A percentile compares a stretch with the other conserved stretches of the same genome.
Evolutionary conservation across 2,888 invertebrate species (phyloP).

Genomic region (Lasius fuliginosus): DNA sequence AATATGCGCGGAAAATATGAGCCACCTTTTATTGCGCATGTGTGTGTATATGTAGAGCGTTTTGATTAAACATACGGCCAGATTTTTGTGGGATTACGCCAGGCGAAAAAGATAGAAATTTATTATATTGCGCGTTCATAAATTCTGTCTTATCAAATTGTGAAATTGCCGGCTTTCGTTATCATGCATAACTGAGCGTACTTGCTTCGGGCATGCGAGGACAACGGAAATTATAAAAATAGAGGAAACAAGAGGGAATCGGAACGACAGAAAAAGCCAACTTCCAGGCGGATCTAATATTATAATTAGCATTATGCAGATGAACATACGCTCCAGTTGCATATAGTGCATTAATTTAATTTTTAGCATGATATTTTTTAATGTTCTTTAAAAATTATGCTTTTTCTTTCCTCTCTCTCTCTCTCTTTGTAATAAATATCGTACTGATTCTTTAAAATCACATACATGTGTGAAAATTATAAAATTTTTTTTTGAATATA

Average conservation of each 20-base stretch:
- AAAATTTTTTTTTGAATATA: neutral
- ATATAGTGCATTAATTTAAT: constrained; percentile 32
- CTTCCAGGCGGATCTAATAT: constrained; percentile 26
- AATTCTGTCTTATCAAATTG: constrained; percentile 54
- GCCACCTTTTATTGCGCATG: constrained; percentile 25
- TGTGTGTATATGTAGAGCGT: neutral
- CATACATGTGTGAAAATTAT: neutral
- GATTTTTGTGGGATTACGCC: constrained; percentile 39
- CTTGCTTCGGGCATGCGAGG: constrained; percentile 20
- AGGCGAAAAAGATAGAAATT: constrained; percentile 34
- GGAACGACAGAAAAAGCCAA: neutral
- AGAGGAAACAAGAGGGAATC: constrained; percentile 1
- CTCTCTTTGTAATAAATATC: neutral
- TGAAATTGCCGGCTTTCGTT: constrained; percentile 52
- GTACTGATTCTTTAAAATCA: neutral
- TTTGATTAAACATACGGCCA: constrained; percentile 40
- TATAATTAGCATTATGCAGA: constrained; percentile 38
- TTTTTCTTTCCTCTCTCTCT: neutral
- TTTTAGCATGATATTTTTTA: constrained; percentile 18
- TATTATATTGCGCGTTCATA: constrained; percentile 48
- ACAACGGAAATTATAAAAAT: constrained; percentile 49
- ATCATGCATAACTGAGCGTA: constrained; percentile 49
- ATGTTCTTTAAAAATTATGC: neutral
- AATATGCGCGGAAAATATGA: constrained; percentile 19
- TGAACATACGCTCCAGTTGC: constrained; percentile 22